Conservation (phyloP, 2,113 vertebrate genomes). For the Perca fluviatilis region DNA sequence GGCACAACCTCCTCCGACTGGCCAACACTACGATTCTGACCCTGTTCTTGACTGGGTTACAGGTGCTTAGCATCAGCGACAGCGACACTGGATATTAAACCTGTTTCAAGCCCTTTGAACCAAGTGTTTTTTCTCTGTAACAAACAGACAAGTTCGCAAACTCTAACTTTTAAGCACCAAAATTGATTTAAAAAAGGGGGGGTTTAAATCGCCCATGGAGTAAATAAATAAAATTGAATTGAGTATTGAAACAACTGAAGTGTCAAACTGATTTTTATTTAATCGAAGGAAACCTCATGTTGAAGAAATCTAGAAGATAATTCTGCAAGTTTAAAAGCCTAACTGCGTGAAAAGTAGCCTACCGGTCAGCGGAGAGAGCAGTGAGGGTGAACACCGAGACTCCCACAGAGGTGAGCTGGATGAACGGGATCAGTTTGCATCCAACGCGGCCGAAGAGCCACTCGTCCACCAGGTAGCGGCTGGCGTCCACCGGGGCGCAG, state of each 20-base stretch:
- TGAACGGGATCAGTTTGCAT: slow-evolving; percentile 97
- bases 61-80: no score
- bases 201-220: no score
- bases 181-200: no score
- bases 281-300: background rate
- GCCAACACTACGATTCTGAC: no score
- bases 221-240: no score
- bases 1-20: no score
- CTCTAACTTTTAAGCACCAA: no score
- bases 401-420: slow-evolving; percentile 96
- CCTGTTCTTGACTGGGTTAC: no score
- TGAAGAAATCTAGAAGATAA: background rate
- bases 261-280: background rate
- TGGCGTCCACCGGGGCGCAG: slow-evolving; percentile 96
- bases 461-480: slow-evolving; percentile 91
- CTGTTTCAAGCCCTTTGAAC: no score
- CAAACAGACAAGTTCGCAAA: no score
- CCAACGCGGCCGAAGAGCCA: slow-evolving; percentile 96
- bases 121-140: no score
- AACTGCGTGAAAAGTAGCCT: slow-evolving; percentile 25
- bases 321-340: background rate
- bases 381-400: slow-evolving; percentile 98
- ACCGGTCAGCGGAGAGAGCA: slow-evolving; percentile 97
- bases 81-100: no score
- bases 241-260: background rate